Evolutionary conservation across 2,888 invertebrate genomes (phyloP).

Genomic region (Drepanosiphum platanoidis): DNA sequence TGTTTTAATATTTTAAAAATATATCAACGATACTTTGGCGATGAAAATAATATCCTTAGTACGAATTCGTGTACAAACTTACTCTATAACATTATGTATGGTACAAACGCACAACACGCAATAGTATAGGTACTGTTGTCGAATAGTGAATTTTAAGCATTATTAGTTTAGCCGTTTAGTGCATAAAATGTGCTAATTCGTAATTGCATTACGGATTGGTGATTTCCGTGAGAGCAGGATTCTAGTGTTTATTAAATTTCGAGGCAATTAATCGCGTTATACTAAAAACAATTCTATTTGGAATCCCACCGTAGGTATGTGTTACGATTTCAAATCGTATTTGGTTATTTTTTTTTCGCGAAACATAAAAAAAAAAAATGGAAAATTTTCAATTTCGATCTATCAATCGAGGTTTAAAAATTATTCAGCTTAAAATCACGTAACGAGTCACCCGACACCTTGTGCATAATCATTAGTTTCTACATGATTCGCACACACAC

Average conservation of each 20-base stretch:
- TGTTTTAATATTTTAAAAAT: neutral
- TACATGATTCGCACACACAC: constrained; percentile 8
- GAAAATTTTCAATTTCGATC: constrained; percentile 12
- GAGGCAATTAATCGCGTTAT: neutral
- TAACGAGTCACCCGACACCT: neutral
- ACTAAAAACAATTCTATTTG: neutral
- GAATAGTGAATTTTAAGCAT: too few species aligned
- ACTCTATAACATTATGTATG: too few species aligned
- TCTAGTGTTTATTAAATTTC: neutral
- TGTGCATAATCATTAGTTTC: neutral
- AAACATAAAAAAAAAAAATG: too few species aligned
- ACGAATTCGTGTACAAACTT: neutral
- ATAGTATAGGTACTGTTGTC: neutral
- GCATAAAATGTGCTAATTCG: neutral
- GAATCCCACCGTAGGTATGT: neutral
- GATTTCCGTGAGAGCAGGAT: neutral
- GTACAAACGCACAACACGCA: too few species aligned
- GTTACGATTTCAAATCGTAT: neutral
- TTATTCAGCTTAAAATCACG: neutral
- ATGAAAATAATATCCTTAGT: neutral
- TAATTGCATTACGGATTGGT: neutral
- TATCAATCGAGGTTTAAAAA: constrained; percentile 9
- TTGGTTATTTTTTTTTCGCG: neutral
- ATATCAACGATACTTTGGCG: neutral
- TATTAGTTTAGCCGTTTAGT: neutral